Base-by-base conservation (phyloP, 1,140 invertebrate genomes). In the Drosophila cardini region DNA sequence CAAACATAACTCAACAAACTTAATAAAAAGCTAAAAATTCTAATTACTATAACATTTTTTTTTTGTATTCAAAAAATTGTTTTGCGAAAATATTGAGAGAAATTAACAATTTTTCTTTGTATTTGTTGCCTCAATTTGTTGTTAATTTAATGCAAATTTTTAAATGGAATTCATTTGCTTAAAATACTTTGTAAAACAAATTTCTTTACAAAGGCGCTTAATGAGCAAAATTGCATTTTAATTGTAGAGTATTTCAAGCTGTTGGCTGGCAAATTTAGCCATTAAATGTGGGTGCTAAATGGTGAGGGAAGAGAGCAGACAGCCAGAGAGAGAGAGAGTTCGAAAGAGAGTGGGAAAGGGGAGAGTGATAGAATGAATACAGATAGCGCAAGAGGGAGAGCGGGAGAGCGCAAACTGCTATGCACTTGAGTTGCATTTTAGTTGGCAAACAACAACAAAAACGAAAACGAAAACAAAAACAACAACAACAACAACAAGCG, bases 371-470 rank as follows among this genome's bases (percentile, higher is more conserved):
- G n/a, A n/a, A n/a, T n/a, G n/a, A n/a, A n/a, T n/a, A n/a, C n/a
- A n/a, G n/a, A n/a, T n/a, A n/a, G n/a, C n/a, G n/a, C n/a, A n/a
- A n/a, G 40, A 26, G 32, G 6, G 21, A 58, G 15, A 50, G 26
- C 40, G 36, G 16, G 30, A 50, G 38, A 60, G 57, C 46, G 42
- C 56, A 55, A 60, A 53, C 73, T 53, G 62, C 40, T 8, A 18
- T 86, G 82, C 78, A 76, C 76, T 89, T 83, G 69, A 79, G 84
- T 55, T 87, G 83, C 84, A 83, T 60, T 73, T 45, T 10, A 43
- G 36, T 32, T 53, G 48, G 61, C 46, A 48, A 45, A 21, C 50
- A 46, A 45, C 9, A 60, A 62, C 38, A 48, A 16, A 8, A 53
- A 18, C 13, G 30, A 62, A 46, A 63, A 63, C 18, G 30, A 32